A percentile compares a stretch with the other conserved stretches of the same genome.
These are phyloP conservation scores for Dicrostonyx torquatus DNA, from an alignment of 2,797 vertebrate species.

Conservation along the genomic window DNA sequence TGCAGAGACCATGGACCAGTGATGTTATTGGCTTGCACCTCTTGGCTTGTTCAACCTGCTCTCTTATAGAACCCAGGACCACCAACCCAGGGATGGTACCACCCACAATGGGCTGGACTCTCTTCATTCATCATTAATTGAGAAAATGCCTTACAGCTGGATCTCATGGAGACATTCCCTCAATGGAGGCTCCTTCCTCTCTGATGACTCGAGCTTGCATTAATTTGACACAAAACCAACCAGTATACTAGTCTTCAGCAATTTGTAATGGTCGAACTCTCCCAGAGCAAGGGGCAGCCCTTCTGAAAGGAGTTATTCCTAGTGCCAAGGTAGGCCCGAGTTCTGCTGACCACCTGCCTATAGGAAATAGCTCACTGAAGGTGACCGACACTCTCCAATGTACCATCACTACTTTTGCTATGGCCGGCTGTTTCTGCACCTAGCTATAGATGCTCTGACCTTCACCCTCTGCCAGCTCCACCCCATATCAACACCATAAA, in stretches of 20 bases:
- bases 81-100: neutral
- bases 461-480: too few relatives aligned
- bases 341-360: neutral
- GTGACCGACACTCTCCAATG: neutral
- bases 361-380: neutral
- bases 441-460: neutral
- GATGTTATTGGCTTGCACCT: neutral
- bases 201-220: neutral
- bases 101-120: neutral
- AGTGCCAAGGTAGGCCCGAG: neutral
- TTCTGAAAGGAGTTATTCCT: neutral
- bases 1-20: neutral
- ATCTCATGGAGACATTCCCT: neutral
- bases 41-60: neutral
- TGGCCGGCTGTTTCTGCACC: too few relatives aligned
- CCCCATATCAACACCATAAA: rapidly evolving
- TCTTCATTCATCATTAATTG: neutral
- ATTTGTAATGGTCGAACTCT: neutral
- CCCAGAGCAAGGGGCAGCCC: neutral
- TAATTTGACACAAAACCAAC: neutral
- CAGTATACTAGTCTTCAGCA: neutral
- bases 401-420: rapidly evolving
- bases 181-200: neutral
- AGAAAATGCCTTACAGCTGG: neutral
- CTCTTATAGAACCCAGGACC: neutral